A percentile compares a stretch with the other conserved stretches of the same genome.
Conservation (phyloP, 2,797 vertebrate genomes). For the Heterohyrax brucei region DNA sequence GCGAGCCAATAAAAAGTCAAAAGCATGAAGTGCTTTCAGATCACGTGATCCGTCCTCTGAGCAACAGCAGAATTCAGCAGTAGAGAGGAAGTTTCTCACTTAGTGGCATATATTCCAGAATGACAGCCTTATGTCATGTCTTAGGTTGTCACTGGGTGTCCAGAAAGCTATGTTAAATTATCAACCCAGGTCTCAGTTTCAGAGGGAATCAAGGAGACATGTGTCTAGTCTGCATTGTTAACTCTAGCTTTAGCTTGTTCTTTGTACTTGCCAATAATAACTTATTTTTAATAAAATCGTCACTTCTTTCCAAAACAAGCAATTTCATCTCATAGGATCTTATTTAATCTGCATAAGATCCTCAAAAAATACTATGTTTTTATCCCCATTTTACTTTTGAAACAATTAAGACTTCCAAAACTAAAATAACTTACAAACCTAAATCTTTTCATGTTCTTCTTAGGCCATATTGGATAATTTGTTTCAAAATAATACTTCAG, state of each 20-base stretch:
- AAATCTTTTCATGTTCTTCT: background rate
- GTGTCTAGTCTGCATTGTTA: too few species aligned
- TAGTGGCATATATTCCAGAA: too few species aligned
- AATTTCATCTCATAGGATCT: background rate
- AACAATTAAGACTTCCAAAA: background rate
- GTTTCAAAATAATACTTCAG: slow-evolving; percentile 5
- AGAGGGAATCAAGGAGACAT: too few species aligned
- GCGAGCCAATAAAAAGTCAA: too few species aligned
- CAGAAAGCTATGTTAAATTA: too few species aligned
- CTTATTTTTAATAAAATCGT: background rate
- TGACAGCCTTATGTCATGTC: too few species aligned
- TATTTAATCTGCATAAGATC: background rate
- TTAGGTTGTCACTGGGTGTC: too few species aligned
- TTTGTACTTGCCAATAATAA: background rate
- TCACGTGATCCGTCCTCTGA: too few species aligned
- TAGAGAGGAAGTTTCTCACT: too few species aligned
- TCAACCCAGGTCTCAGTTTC: too few species aligned
- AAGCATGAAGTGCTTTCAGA: too few species aligned
- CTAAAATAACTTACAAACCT: background rate
- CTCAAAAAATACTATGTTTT: background rate
- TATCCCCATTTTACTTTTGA: background rate
- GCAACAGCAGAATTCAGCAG: too few species aligned
- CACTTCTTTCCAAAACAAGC: background rate
- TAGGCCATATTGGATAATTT: background rate
- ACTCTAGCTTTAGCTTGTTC: background rate